phyloP scores from a whole-genome alignment of 2,797 vertebrate species.

The Scleropages formosus region DNA sequence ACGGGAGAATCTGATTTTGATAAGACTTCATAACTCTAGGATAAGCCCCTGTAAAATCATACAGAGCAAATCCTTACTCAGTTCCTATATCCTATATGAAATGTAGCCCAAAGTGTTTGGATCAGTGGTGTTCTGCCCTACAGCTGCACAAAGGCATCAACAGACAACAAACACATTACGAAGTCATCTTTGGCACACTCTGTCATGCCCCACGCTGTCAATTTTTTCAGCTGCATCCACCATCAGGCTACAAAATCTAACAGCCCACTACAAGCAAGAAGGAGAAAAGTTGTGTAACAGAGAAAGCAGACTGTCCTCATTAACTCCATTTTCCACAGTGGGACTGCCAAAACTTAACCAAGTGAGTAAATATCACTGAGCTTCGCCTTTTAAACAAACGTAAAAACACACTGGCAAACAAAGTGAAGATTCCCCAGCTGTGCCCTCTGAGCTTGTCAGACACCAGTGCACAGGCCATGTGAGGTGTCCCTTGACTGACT shows the following conservation, averaged over 20 bases:
- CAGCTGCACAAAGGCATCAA: background rate
- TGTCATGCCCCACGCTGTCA: background rate
- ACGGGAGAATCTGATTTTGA: background rate
- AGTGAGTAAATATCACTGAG: constrained; percentile 21
- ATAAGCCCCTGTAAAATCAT: background rate
- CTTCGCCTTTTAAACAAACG: constrained; percentile 2
- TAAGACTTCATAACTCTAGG: background rate
- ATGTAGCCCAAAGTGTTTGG: background rate
- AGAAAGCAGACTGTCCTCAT: background rate
- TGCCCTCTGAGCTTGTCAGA: background rate
- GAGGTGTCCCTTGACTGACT: constrained; percentile 14
- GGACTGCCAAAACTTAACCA: constrained; percentile 15
- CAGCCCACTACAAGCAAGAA: background rate
- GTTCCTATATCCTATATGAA: background rate
- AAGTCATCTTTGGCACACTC: background rate
- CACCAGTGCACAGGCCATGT: background rate
- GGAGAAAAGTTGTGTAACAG: background rate
- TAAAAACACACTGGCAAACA: constrained; percentile 4
- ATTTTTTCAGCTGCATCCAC: no score
- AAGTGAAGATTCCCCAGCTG: background rate
- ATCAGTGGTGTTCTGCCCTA: background rate
- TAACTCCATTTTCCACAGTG: constrained; percentile 5
- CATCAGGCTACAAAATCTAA: background rate
- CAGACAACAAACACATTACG: background rate
- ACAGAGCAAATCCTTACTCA: background rate